Conservation (phyloP, 1,140 invertebrate genomes). For the Drosophila oshimai region DNA sequence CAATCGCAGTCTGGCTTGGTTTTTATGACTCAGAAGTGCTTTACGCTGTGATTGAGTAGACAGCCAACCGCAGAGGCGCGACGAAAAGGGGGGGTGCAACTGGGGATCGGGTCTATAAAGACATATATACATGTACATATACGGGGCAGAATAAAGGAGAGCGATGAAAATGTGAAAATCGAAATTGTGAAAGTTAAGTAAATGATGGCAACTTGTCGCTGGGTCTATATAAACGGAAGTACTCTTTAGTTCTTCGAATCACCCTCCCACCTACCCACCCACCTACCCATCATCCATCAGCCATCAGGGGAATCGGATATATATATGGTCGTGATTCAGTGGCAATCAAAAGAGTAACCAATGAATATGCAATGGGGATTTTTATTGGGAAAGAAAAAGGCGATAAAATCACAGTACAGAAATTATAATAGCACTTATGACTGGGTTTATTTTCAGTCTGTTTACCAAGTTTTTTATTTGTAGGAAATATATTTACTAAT, state of each 20-base stretch:
- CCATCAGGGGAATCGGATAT: constrained; percentile 6
- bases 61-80: constrained; percentile 20
- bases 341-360: constrained; percentile 14
- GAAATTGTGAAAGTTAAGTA: constrained; percentile 32
- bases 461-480: background rate
- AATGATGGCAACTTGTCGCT: constrained; percentile 34
- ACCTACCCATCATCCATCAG: no score
- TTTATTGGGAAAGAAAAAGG: background rate
- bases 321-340: background rate
- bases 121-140: background rate
- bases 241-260: background rate
- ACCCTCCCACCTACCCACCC: background rate
- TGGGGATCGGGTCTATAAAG: background rate
- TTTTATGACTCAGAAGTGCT: constrained; percentile 53
- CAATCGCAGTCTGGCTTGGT: constrained; percentile 36
- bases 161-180: constrained; percentile 22
- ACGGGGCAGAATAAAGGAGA: constrained; percentile 4
- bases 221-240: background rate
- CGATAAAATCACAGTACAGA: background rate
- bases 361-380: constrained; percentile 16
- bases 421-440: background rate
- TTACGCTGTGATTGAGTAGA: constrained; percentile 45
- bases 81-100: background rate
- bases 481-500: background rate
- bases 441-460: background rate